Conservation (phyloP, 2,888 invertebrate species). For the Netelia fuscicornis region DNA sequence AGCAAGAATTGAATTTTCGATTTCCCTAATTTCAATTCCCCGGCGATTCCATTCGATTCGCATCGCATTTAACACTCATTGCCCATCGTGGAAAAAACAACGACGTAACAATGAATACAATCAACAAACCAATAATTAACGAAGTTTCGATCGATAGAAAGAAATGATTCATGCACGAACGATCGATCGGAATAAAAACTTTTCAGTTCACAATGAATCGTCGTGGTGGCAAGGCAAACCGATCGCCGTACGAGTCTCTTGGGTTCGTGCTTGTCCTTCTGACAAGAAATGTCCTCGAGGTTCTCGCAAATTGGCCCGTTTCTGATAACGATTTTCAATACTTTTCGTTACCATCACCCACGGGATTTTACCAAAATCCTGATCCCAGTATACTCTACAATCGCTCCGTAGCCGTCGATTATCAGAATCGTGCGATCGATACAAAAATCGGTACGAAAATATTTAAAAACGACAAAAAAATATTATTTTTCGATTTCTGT, state of each 20-base stretch:
- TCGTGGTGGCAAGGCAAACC: slow-evolving; percentile 15
- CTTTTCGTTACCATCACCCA: background rate
- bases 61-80: background rate
- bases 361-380: background rate
- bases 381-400: background rate
- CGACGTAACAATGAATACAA: background rate
- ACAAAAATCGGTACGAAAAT: background rate
- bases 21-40: too few species aligned
- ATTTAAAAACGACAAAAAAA: background rate
- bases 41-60: background rate
- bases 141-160: slow-evolving; percentile 1
- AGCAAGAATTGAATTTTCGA: too few species aligned
- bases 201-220: slow-evolving; percentile 49
- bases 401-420: background rate
- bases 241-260: background rate
- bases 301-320: background rate
- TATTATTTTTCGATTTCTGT: background rate
- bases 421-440: background rate
- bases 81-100: background rate
- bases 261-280: slow-evolving; percentile 36
- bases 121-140: background rate
- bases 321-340: background rate
- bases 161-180: background rate
- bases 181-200: background rate
- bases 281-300: slow-evolving; percentile 29